Percentiles rank a stretch among this genome's conserved stretches.
These are phyloP conservation scores for Aphaenogaster ashmeadi DNA, from an alignment of 1,140 invertebrate species.

Conservation along the genomic window DNA sequence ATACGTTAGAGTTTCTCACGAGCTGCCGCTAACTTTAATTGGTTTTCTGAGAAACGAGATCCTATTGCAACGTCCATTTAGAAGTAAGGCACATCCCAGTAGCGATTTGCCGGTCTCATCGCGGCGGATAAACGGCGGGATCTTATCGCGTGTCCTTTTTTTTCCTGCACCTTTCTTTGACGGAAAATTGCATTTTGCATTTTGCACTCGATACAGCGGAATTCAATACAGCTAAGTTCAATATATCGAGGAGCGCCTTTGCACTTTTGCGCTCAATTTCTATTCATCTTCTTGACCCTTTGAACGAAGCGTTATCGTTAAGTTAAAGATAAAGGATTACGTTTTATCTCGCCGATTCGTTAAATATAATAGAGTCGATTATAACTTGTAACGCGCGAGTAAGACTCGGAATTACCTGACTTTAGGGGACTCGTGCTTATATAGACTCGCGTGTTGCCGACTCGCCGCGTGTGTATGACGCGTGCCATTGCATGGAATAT, in stretches of 20 bases:
- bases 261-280: neutral
- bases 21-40: constrained; percentile 63
- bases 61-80: constrained; percentile 42
- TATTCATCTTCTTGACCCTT: neutral
- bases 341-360: neutral
- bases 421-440: neutral
- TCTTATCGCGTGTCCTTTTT: neutral
- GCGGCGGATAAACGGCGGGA: neutral
- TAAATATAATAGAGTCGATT: neutral
- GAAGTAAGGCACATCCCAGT: constrained; percentile 5
- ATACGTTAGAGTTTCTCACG: constrained; percentile 52
- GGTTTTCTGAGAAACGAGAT: constrained; percentile 59
- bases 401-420: neutral
- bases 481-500: neutral
- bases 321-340: neutral
- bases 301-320: neutral
- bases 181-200: neutral
- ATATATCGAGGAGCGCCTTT: neutral
- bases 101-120: constrained; percentile 35
- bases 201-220: neutral
- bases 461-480: constrained; percentile 10
- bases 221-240: neutral
- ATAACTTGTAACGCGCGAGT: neutral
- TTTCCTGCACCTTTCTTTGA: neutral
- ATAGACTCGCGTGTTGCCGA: neutral